Base-by-base conservation (phyloP, 2,888 invertebrate genomes). In the Ferdinandea cuprea region DNA sequence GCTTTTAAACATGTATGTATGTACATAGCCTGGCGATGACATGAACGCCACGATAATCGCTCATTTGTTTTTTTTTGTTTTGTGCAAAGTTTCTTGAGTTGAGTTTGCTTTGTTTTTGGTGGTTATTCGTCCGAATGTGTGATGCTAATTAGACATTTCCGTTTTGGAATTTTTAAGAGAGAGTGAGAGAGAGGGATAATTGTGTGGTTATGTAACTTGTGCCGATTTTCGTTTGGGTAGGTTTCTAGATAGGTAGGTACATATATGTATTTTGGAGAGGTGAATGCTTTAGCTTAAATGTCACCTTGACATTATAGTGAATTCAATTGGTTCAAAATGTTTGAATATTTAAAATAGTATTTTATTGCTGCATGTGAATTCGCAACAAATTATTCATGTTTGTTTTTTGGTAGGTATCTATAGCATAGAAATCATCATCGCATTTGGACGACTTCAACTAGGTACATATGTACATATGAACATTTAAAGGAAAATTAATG, bases 101-200 rank as follows among this genome's bases (percentile, higher is more conserved):
- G n/a, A n/a, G n/a, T n/a, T n/a, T n/a, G n/a, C n/a, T n/a, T 42
- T 19, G 19, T 44, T 19, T 46, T 40, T 58, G 3, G n/a, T 46
- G 9, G 8, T 7, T 15, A 3, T 17, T 15, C n/a, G 2, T 42
- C 6, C 1, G 17, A 8, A 42, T 17, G 9, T 35, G 2, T 30
- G 42, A 11, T 32, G 42, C 40, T 66, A 66, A 72, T 52, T 78
- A 66, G 30, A 35, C 30, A 37, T 72, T 78, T 78, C 78, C 78
- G 78, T 72, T 78, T 54, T 59, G 25, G 37, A 5, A 35, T 37
- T 50, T 28, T 37, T 25, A 5, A 37, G 15, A 5, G 13, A 44
- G 11, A 40, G 25, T 8, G 21, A 44, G 17, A 56, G 37, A 30
- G 50, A 1, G 28, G 13, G 11, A 19, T 42, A 13, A 13, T 13